Evolutionary conservation across 1,140 invertebrate species (phyloP), one percentile per base, ranked within the genome.

Genomic region (Trialeurodes vaporariorum): DNA sequence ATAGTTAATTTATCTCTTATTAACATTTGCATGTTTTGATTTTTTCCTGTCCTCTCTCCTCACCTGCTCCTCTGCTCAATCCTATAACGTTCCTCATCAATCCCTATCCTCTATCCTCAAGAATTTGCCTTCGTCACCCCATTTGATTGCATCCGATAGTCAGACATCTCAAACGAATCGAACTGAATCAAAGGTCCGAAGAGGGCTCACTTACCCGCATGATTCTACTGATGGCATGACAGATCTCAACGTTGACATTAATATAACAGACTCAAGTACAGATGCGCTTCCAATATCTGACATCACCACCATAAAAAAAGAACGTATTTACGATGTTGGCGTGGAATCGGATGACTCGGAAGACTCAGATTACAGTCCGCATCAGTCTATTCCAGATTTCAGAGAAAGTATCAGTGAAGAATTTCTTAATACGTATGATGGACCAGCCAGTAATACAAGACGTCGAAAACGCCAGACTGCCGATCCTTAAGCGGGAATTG

Each of bases 1-100:
- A n/a, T n/a, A n/a, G n/a, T n/a, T n/a, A 22, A 59, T 68, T 49
- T 66, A 34, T 69, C 23, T 61, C 24, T 21, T 61, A 67, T 62
- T 63, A 40, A 49, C 34, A 49, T 49, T 49, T 49, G 34, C 34
- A 49, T 49, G 34, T 49, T 49, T 49, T 49, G 5, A 49, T 49
- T 49, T 49, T 49, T 49, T 17, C 34, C 17, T 49, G 5, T 49
- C 34, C 34, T 49, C 5, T 49, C 34, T 49, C 34, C 34, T 5
- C 34, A 9, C 34, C 34, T 49, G 5, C 17, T 49, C 34, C 22
- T 61, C 5, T 23, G 60, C 11, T 22, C 5, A 25, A 25, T 34
- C n/a, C 23, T 58, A 24, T 23, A 67, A 61, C 24, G 23, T 26
- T 62, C 59, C 25, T 27, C 27, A 17, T 21, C 59, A 60, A 25